Percentiles rank a stretch among this genome's conserved stretches.
Conservation (phyloP, 1,140 invertebrate species). For the Bombus pyrosoma region DNA sequence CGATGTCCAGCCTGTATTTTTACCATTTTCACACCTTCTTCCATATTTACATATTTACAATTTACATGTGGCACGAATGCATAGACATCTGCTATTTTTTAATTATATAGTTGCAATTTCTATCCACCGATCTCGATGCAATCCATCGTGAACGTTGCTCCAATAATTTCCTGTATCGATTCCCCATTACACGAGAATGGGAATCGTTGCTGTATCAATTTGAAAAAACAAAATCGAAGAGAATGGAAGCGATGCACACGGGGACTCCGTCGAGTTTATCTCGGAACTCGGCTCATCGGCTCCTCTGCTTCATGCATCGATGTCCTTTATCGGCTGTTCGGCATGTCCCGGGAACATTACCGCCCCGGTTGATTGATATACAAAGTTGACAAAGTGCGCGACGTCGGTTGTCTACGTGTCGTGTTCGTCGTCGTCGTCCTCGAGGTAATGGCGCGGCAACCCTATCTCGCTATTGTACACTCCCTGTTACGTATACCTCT, state of each 20-base stretch:
- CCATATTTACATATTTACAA: background rate
- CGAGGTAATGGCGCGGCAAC: constrained; percentile 76
- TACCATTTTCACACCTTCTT: too few species aligned
- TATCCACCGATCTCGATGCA: background rate
- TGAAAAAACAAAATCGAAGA: constrained; percentile 42
- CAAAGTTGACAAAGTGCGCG: constrained; percentile 73
- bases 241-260: constrained; percentile 1
- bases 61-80: too few species aligned
- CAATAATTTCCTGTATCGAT: constrained; percentile 20
- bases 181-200: background rate
- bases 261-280: constrained; percentile 53
- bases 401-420: constrained; percentile 53
- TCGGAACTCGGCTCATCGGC: constrained; percentile 64
- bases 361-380: constrained; percentile 67
- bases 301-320: constrained; percentile 60
- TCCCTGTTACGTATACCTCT: constrained; percentile 13
- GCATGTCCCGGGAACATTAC: constrained; percentile 55
- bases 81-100: background rate
- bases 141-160: constrained; percentile 9
- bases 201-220: constrained; percentile 21
- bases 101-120: background rate
- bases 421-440: constrained; percentile 53
- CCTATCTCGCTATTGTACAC: constrained; percentile 68
- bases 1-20: too few species aligned
- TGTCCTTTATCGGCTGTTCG: constrained; percentile 61